Evolutionary conservation across 2,113 vertebrate genomes (phyloP), one percentile per base, ranked within the genome.

Genomic region (Trachemys scripta): DNA sequence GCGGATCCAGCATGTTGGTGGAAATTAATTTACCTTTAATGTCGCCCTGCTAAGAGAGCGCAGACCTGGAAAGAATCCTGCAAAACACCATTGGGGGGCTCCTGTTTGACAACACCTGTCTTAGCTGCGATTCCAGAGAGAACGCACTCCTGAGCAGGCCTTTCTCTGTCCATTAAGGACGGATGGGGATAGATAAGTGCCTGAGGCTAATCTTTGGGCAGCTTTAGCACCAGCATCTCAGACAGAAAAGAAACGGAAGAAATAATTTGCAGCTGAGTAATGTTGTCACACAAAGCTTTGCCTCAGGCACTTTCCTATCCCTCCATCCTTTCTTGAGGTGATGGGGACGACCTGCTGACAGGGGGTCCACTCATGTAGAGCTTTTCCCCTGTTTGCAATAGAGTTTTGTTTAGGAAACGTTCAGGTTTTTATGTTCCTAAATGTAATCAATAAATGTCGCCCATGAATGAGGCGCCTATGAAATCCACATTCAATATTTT

Each of bases 261-360:
- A 75, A 16, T 25, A 79, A 42, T 31, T 10, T 84, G 53, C 50
- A 79, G 53, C 80, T 86, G 25, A 80, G 6, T 29, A 62, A 27
- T 0, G 1, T 10, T 5, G 1, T 5, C 27, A 75, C 20, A 62
- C 45, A 62, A 85, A 27, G 29, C 25, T 62, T 90, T 75, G 50
- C 81, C 50, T 65, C 5, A 6, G 94, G 50, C 2, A 3, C 82
- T 94, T 91, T 86, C 2, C 53, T 91, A 53, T 87, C 80, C 16
- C 5, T 65, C 79, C 79, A 17, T 35, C 49, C 79, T 51, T 13
- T 79, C 45, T n/a, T 47, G 7, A 89, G 1, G 0, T 0, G 50
- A 50, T 29, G 3, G 19, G 24, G 5, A 12, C 29, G n/a, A 56
- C 17, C 22, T 76, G 59, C 87, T 51, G 45, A 54, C 6, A 35